Percentiles rank a stretch among this genome's conserved stretches.
phyloP scores from a whole-genome alignment of 2,888 invertebrate species.

The Malthinus seriepunctatus region DNA sequence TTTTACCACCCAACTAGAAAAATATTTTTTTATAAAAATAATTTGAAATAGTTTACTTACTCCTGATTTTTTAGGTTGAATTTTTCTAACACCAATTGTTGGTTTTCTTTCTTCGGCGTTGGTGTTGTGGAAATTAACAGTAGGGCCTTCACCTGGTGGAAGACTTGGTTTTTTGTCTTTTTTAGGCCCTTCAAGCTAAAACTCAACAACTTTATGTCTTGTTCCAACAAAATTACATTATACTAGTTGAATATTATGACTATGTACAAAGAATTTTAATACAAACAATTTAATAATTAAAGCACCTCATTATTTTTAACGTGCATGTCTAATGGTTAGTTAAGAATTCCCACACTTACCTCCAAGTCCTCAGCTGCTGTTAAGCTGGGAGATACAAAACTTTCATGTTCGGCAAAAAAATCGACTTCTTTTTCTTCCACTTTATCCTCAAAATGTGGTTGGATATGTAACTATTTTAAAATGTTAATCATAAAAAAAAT shows the following conservation, averaged over 20 bases:
- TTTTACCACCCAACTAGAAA: constrained; percentile 80
- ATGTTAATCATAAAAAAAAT: constrained; percentile 11
- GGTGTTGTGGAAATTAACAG: constrained; percentile 42
- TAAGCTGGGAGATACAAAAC: constrained; percentile 28
- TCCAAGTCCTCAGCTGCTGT: constrained; percentile 3
- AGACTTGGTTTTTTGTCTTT: not conserved
- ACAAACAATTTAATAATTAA: no score
- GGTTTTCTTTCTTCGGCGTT: constrained; percentile 59
- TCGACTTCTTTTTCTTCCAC: constrained; percentile 78
- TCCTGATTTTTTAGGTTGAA: constrained; percentile 69
- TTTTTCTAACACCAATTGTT: constrained; percentile 72
- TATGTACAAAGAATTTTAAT: not conserved
- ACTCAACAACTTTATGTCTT: not conserved
- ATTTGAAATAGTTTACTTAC: constrained; percentile 54
- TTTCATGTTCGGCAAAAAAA: constrained; percentile 85
- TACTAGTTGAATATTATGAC: not conserved
- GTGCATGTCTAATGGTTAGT: no score
- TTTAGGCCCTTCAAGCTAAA: not conserved
- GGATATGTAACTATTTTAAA: constrained; percentile 21
- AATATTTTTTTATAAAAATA: constrained; percentile 4
- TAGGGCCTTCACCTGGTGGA: constrained; percentile 44
- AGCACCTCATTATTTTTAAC: no score
- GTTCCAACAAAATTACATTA: not conserved
- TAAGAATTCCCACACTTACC: constrained; percentile 5
- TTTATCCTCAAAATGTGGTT: constrained; percentile 58